phyloP scores from a whole-genome alignment of 92 coral and sea anemone species.

The Porites evermanni region DNA sequence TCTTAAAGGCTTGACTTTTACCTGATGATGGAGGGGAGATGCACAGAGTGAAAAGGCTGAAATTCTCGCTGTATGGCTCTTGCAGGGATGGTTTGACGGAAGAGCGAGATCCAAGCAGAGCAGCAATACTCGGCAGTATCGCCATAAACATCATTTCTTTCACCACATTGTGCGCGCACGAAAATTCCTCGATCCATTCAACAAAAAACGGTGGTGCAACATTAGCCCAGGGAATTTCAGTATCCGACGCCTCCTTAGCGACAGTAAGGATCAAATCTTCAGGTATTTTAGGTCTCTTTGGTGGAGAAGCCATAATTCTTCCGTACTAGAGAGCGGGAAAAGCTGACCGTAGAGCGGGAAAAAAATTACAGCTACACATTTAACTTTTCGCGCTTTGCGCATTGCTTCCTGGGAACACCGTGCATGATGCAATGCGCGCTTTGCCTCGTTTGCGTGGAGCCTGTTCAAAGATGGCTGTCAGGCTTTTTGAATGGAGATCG shows the following conservation, averaged over 20 bases:
- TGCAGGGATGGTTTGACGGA: conserved; percentile 40
- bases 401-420: too few species aligned
- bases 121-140: conserved; percentile 45
- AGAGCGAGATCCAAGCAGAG: conserved; percentile 57
- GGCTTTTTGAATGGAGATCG: background rate
- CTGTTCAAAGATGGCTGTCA: conserved; percentile 28
- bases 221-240: conserved; percentile 49
- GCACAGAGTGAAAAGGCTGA: conserved; percentile 53
- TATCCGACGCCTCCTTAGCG: conserved; percentile 45
- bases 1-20: conserved; percentile 56
- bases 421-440: background rate
- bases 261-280: conserved; percentile 24
- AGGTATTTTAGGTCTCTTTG: conserved; percentile 37
- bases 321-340: background rate
- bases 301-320: conserved; percentile 48
- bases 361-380: too few species aligned
- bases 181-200: conserved; percentile 49
- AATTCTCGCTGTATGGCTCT: conserved; percentile 55
- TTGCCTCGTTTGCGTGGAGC: background rate
- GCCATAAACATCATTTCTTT: conserved; percentile 74
- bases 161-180: conserved; percentile 54
- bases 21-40: conserved; percentile 71
- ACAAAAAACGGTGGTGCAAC: conserved; percentile 45
- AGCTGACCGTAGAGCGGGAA: too few species aligned
- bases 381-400: background rate